Base-by-base conservation (phyloP, 2,797 vertebrate species). In the Podargus strigoides region DNA sequence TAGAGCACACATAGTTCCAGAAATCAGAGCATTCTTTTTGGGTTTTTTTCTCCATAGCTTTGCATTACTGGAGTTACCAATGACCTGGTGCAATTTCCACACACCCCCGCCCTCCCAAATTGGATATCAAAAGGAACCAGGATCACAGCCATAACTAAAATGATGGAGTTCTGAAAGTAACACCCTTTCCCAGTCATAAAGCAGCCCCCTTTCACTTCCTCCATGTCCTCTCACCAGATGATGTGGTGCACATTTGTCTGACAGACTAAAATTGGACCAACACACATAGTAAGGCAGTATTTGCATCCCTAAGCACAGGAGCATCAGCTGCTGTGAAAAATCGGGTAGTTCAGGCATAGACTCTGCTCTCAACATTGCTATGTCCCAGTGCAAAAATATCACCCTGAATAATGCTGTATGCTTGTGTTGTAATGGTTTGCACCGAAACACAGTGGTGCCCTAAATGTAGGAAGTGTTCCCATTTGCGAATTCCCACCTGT, bases 401-500 rank as follows among this genome's bases (percentile, higher is more conserved):
- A 32, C 39, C 10, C 28, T 41, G 42, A 60, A 26, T 74, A 49
- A 24, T 12, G 26, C 27, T 22, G 15, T 27, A 5, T 60, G 52
- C 44, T 68, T 44, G 56, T 37, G 26, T 69, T 91, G 60, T 67
- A 78, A 41, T 19, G 39, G 7, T 52, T 64, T 56, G 46, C 59
- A 14, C 36, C 16, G 63, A 59, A 91, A n/a, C 46, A 6, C 22
- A 7, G 66, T 3, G 41, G 50, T 87, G 62, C 42, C 52, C 50
- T 46, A 17, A 81, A 52, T n/a, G 67, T 46, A 12, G 11, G 42
- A 74, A 87, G 70, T 2, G 1, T 85, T 87, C 30, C 69, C 73
- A 47, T 59, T 79, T 86, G 76, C 73, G 52, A 55, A 94, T 46
- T 86, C 76, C 94, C 95, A 91, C 85, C 94, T 96, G 89, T 84